These are phyloP conservation scores for Rhipidura dahli DNA, from an alignment of 2,113 vertebrate genomes.

Conservation along the genomic window DNA sequence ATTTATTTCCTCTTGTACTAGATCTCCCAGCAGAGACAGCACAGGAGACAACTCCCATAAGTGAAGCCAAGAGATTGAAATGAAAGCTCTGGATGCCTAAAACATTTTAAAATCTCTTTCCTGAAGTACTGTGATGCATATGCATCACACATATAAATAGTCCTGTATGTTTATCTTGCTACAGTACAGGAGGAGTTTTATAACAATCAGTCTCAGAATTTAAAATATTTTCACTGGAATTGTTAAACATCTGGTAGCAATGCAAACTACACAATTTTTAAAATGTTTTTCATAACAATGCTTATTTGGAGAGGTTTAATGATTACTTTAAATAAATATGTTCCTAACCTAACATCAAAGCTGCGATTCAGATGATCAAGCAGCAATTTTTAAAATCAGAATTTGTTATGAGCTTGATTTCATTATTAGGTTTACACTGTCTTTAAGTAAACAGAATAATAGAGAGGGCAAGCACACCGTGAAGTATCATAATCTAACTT, in stretches of 20 bases:
- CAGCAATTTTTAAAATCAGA: conserved; percentile 62
- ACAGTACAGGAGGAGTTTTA: neutral
- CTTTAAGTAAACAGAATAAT: conserved; percentile 64
- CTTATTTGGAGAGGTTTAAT: conserved; percentile 36
- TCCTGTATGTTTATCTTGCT: neutral
- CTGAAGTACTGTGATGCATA: neutral
- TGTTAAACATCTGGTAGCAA: neutral
- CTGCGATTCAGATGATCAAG: conserved; percentile 47
- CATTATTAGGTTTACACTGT: conserved; percentile 28
- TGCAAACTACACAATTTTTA: neutral
- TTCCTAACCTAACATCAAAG: conserved; percentile 22
- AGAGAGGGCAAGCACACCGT: conserved; percentile 47
- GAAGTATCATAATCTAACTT: conserved; percentile 41
- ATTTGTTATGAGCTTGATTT: conserved; percentile 57
- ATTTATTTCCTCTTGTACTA: neutral
- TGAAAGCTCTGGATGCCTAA: neutral
- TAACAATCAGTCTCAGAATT: neutral
- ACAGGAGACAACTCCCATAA: neutral
- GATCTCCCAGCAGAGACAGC: neutral
- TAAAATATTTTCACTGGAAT: neutral
- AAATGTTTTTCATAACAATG: neutral
- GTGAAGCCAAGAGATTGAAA: neutral
- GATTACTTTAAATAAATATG: conserved; percentile 29
- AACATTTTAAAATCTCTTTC: neutral
- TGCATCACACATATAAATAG: neutral